Conservation (phyloP, 2,113 vertebrate species). For the Podiceps cristatus region DNA sequence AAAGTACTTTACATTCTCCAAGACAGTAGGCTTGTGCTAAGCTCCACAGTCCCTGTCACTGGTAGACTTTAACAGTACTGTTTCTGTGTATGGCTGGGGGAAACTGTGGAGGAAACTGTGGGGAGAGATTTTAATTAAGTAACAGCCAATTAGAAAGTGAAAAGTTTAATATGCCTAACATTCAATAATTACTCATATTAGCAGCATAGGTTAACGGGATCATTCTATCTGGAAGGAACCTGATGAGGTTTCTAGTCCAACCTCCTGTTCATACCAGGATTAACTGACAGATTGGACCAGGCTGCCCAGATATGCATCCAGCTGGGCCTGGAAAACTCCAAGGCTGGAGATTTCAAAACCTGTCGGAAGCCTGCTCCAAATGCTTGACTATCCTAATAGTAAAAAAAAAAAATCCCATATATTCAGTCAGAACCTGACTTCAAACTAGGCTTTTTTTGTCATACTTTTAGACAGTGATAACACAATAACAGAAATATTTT, state of each 20-base stretch:
- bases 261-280: not conserved
- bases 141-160: not conserved
- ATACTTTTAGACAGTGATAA: not conserved
- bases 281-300: not conserved
- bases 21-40: not conserved
- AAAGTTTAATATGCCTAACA: not conserved
- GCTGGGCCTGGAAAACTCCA: not conserved
- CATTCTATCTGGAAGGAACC: not conserved
- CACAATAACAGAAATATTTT: not conserved
- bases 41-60: not conserved
- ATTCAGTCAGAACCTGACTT: not conserved
- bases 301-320: not conserved
- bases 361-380: not conserved
- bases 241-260: not conserved
- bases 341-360: not conserved
- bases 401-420: no score
- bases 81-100: not conserved
- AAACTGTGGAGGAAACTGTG: not conserved
- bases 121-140: not conserved
- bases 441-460: not conserved
- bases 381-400: not conserved
- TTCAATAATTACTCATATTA: not conserved
- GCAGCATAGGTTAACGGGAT: not conserved
- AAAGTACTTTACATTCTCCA: not conserved
- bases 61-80: not conserved